Evolutionary conservation across 2,888 invertebrate genomes (phyloP).

Genomic region (Polydesmus complanatus): DNA sequence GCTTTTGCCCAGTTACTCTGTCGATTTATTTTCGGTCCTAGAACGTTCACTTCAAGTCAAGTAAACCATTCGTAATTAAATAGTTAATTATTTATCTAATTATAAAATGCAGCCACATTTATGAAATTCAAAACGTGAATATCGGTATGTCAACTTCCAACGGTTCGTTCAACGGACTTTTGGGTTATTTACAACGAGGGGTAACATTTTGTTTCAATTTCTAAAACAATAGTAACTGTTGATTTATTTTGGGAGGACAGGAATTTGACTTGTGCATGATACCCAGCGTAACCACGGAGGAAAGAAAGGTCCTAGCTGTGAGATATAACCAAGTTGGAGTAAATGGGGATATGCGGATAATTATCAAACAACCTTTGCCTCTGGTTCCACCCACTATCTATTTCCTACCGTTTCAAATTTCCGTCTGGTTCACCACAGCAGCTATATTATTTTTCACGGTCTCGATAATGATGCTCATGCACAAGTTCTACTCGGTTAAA

Average conservation of each 20-base stretch:
- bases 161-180: background rate
- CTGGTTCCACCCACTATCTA: background rate
- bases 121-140: background rate
- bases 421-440: background rate
- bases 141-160: background rate
- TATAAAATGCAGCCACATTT: background rate
- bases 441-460: background rate
- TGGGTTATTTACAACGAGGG: background rate
- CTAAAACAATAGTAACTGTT: too few relatives aligned
- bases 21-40: background rate
- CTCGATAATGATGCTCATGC: background rate
- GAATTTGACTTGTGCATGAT: background rate
- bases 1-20: background rate
- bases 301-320: background rate
- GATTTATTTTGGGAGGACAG: too few relatives aligned
- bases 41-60: background rate
- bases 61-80: background rate
- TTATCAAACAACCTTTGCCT: background rate
- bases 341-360: background rate
- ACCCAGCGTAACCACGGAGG: background rate
- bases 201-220: too few relatives aligned
- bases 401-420: background rate
- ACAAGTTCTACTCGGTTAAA: too few relatives aligned
- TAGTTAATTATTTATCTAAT: background rate
- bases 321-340: background rate